Base-by-base conservation (phyloP, 2,888 invertebrate species). In the Cistogaster globosa region DNA sequence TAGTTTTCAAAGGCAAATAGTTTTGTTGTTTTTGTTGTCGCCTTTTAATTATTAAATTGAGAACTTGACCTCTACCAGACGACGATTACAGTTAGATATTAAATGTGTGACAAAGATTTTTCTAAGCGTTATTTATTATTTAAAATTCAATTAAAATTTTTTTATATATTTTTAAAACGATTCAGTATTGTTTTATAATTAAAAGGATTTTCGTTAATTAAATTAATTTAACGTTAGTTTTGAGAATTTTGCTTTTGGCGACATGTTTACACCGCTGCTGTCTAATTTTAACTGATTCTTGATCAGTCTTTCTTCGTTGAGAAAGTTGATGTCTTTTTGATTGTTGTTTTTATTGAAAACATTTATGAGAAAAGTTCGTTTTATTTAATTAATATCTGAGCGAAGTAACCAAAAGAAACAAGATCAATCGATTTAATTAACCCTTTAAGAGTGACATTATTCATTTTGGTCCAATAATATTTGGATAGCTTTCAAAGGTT, bases 241-340 rank as follows among this genome's bases (percentile, higher is more conserved):
- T 4, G 32, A 57, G 11, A 16, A 12, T 45, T 57, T 38, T 20
- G 14, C 11, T 68, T 12, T 45, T 45, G 36, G 16, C 48, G 14
- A n/a, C 63, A 22, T 76, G 74, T 69, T 74, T 51, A 82, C 69
- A 63, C 82, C 65, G 75, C 38, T 60, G 60, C 22, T 63, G 68
- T 51, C 60, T 53, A 65, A 82, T 74, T 82, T 63, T 69, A 85
- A 85, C 85, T 85, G 78, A 78, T 80, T 79, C 83, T 78, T 38
- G 63, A 71, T 16, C 58, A 53, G 32, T 55, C 74, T n/a, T 60
- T 67, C 36, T 57, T n/a, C 7, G 36, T 16, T n/a, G 57, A 63
- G 69, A 63, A 63, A 22, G 20, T 26, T 26, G 36, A 7, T 20
- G 63, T 38, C 3, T 48, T 51, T 63, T 38, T n/a, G 11, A 42